phyloP scores from a whole-genome alignment of 1,140 invertebrate genomes.

The Eubasilissa regina region DNA sequence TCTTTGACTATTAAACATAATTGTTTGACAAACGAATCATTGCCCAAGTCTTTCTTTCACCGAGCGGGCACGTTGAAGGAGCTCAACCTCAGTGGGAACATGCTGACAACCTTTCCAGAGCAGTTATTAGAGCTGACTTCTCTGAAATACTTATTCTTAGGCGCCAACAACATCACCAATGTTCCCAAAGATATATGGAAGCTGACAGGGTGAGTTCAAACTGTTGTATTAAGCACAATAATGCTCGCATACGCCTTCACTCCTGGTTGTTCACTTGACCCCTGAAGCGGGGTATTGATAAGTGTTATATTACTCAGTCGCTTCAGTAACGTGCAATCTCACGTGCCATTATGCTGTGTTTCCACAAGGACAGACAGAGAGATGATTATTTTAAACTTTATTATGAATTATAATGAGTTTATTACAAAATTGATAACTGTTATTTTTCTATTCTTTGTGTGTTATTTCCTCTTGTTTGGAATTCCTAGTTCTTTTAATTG shows the following conservation, averaged over 20 bases:
- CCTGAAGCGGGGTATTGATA: neutral
- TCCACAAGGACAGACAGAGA: too few species aligned
- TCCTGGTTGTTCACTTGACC: neutral
- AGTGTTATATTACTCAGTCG: neutral
- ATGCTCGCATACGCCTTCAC: neutral
- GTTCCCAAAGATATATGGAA: conserved; percentile 88
- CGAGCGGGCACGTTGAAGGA: conserved; percentile 78
- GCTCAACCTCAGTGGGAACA: conserved; percentile 94
- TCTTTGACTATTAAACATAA: conserved; percentile 93
- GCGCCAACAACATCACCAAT: conserved; percentile 87
- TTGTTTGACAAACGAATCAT: conserved; percentile 81
- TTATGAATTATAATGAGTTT: too few species aligned
- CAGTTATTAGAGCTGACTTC: conserved; percentile 86
- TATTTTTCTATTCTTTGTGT: too few species aligned
- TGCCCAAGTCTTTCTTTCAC: conserved; percentile 87
- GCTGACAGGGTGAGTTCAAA: conserved; percentile 78
- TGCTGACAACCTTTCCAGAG: conserved; percentile 86
- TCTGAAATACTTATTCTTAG: conserved; percentile 90
- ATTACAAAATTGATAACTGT: too few species aligned
- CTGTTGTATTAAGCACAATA: neutral
- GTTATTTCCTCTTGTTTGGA: too few species aligned
- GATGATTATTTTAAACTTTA: too few species aligned
- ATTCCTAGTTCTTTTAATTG: too few species aligned
- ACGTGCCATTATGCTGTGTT: too few species aligned
- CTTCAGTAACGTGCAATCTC: too few species aligned